Evolutionary conservation across 2,888 invertebrate species (phyloP), one percentile per base, ranked within the genome.

Genomic region (Pristionchus maxplancki): DNA sequence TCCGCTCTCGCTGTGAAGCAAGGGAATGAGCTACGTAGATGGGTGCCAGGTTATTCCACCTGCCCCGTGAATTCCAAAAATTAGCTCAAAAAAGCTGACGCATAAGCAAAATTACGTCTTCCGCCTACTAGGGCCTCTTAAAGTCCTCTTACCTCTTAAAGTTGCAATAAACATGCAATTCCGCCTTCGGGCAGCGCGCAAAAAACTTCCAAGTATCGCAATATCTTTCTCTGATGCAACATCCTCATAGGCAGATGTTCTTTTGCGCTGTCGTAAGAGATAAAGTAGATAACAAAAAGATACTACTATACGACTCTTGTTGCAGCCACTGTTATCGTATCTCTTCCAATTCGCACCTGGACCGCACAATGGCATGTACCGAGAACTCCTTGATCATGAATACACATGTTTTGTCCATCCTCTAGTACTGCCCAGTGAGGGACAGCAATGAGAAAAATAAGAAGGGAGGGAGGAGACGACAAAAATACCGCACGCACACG

Each of bases 111-210:
- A 31, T 64, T 31, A 64, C 64, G 64, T 64, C 64, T 13, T 31
- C 3, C 6, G 31, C 13, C 6, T n/a, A n/a, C 31, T 64, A 15
- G 64, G 13, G 28, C 31, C 64, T n/a, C n/a, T n/a, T n/a, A n/a
- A n/a, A n/a, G n/a, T n/a, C n/a, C n/a, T n/a, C n/a, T n/a, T n/a
- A 40, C 78, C 78, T 78, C 40, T 48, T 78, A 78, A 48, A n/a
- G 44, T n/a, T 78, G 78, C 78, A 78, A 78, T 78, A 78, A 78
- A 78, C 78, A 78, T 78, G 78, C 44, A 78, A 78, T 44, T 78
- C 24, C 58, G 58, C 58, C 58, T 58, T 58, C 58, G 24, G n/a
- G n/a, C 28, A n/a, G n/a, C n/a, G n/a, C 44, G 34, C 3, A 13
- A 15, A 9, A 28, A 78, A 13, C 28, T 28, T 40, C 71, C 34